Evolutionary conservation across 2,797 vertebrate species (phyloP).

Genomic region (Micromesistius poutassou): DNA sequence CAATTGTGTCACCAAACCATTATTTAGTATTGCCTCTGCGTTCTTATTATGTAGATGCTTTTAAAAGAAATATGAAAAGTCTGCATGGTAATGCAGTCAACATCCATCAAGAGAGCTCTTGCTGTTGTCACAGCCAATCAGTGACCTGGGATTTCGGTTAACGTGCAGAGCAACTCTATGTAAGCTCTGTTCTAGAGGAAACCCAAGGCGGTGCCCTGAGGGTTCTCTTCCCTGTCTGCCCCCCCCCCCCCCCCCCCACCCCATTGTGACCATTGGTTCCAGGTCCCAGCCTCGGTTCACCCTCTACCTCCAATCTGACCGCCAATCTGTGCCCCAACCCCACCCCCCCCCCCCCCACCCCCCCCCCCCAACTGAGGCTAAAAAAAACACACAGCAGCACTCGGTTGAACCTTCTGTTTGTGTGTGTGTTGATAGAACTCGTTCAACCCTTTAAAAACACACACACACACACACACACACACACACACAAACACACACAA

Average conservation of each 20-base stretch:
- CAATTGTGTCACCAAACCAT: slow-evolving; percentile 32
- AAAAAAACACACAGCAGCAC: slow-evolving; percentile 17
- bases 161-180: slow-evolving; percentile 39
- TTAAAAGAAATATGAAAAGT: slow-evolving; percentile 13
- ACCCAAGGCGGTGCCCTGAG: not conserved
- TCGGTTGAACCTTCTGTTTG: not conserved
- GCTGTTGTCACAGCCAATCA: slow-evolving; percentile 43
- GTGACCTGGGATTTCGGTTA: slow-evolving; percentile 25
- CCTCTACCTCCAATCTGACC: slow-evolving; percentile 28
- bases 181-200: slow-evolving; percentile 33
- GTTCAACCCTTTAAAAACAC: slow-evolving; percentile 45
- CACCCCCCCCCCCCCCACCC: too few species aligned
- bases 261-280: not conserved
- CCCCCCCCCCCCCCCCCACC: too few species aligned
- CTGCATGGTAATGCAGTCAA: slow-evolving; percentile 47
- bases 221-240: too few species aligned
- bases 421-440: slow-evolving; percentile 51
- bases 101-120: slow-evolving; percentile 38
- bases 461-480: not conserved
- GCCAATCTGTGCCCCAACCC: not conserved
- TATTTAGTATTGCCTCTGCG: slow-evolving; percentile 24
- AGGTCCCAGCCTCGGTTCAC: not conserved
- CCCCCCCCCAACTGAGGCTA: slow-evolving; percentile 31
- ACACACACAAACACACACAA: too few species aligned
- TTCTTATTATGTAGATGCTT: slow-evolving; percentile 39